A percentile compares a stretch with the other conserved stretches of the same genome.
phyloP scores from a whole-genome alignment of 2,113 vertebrate species.

The Malurus melanocephalus region DNA sequence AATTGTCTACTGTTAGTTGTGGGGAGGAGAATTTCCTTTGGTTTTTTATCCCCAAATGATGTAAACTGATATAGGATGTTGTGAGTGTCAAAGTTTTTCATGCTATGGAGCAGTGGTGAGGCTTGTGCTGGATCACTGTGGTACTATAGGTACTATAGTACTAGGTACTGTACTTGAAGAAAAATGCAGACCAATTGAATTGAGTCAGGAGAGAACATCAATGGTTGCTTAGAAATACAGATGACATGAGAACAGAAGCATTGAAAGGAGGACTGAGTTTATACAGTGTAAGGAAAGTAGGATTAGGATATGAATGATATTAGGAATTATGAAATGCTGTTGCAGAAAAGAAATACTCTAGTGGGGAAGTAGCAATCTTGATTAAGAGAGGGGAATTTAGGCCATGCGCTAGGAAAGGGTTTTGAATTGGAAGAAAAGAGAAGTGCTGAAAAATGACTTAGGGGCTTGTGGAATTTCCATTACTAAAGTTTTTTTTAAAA shows the following conservation, averaged over 20 bases:
- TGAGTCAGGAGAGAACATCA: neutral
- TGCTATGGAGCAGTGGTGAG: neutral
- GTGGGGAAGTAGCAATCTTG: neutral
- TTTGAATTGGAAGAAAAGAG: neutral
- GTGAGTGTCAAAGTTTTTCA: neutral
- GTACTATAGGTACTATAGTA: no score
- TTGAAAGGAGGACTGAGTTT: neutral
- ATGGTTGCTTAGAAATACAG: neutral
- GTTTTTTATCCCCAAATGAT: fast-evolving
- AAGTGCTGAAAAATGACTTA: neutral
- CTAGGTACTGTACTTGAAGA: neutral
- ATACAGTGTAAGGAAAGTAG: neutral
- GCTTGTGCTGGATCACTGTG: neutral
- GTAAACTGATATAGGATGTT: neutral
- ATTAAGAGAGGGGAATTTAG: neutral
- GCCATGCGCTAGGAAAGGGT: neutral
- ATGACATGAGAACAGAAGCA: neutral
- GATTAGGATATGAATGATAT: neutral
- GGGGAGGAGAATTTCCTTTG: neutral
- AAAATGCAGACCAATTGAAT: neutral
- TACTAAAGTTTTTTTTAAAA: slow-evolving; percentile 41
- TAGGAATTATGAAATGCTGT: neutral
- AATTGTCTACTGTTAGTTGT: neutral
- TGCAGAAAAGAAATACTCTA: neutral
- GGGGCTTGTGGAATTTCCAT: neutral